Evolutionary conservation across 1,140 invertebrate species (phyloP), one percentile per base, ranked within the genome.

Genomic region (Brachionus koreanus): DNA sequence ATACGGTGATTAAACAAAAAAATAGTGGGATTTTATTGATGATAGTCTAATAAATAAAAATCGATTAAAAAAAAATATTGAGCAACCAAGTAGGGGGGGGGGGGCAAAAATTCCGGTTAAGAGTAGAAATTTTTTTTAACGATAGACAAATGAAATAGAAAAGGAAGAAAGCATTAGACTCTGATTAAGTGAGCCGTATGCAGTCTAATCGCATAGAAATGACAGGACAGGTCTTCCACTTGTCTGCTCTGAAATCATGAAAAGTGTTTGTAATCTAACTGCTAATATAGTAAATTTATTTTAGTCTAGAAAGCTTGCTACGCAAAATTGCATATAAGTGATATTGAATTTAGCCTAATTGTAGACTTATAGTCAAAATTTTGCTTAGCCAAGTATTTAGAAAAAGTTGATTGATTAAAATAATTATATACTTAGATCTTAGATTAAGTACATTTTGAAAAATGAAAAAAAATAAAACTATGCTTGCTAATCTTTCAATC

Each of bases 181-280:
- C 43, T 13, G 49, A 57, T 23, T 57, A 19, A 57, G n/a, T 57
- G 49, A 57, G 49, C 49, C 49, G 49, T 57, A 23, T 23, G 16
- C n/a, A 57, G 49, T 57, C 49, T 57, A 57, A 57, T 57, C 49
- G 49, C 19, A 57, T 23, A 57, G 49, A 57, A 57, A 19, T 57
- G 49, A 57, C 49, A 57, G 49, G 49, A 57, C 49, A 57, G 49
- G 49, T 57, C 49, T 57, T 57, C 49, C 49, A 57, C 49, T 57
- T 57, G 49, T 57, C 49, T 57, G 49, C n/a, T 57, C 49, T 57
- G 49, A 19, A 57, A 57, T 57, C 19, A 57, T 57, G n/a, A 57
- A 57, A 23, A 57, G 43, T 49, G 43, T 13, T 49, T 49, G 16
- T 49, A 13, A 49, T 49, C 43, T 49, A 12, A 49, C 43, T 49